Evolutionary conservation across 1,140 invertebrate genomes (phyloP).

Genomic region (Bradysia coprophila): DNA sequence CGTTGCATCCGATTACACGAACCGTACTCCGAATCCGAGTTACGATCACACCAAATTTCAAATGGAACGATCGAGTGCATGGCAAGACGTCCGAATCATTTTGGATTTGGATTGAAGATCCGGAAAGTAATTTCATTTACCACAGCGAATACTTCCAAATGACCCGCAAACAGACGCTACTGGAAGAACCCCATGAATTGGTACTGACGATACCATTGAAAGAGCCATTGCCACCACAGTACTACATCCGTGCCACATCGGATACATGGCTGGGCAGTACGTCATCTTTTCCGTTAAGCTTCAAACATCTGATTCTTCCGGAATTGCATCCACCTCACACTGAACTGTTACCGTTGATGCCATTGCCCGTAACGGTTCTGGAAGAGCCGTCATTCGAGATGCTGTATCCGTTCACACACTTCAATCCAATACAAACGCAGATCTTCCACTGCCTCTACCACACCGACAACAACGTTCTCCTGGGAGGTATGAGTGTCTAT

Average conservation of each 20-base stretch:
- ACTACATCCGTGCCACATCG: slow-evolving; percentile 71
- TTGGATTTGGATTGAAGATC: slow-evolving; percentile 97
- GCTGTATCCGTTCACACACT: slow-evolving; percentile 85
- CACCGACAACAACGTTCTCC: slow-evolving; percentile 82
- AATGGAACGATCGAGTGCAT: slow-evolving; percentile 80
- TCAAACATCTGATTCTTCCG: slow-evolving; percentile 81
- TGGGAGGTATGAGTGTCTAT: too few relatives aligned
- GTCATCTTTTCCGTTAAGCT: slow-evolving; percentile 52
- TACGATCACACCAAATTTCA: slow-evolving; percentile 66
- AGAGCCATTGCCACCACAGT: slow-evolving; percentile 82
- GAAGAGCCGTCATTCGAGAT: slow-evolving; percentile 57
- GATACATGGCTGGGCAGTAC: slow-evolving; percentile 84
- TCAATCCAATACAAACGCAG: slow-evolving; percentile 99
- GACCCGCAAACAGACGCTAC: slow-evolving; percentile 64
- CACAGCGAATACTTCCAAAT: slow-evolving; percentile 89
- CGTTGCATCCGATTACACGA: slow-evolving; percentile 85
- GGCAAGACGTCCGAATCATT: slow-evolving; percentile 78
- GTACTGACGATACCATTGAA: slow-evolving; percentile 91
- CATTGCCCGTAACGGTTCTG: slow-evolving; percentile 69
- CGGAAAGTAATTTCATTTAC: slow-evolving; percentile 83
- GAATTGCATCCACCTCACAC: slow-evolving; percentile 87
- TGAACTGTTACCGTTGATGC: slow-evolving; percentile 79
- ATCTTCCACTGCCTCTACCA: slow-evolving; percentile 94
- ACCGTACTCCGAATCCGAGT: slow-evolving; percentile 79
- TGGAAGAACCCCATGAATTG: slow-evolving; percentile 55